Evolutionary conservation across 1,140 invertebrate species (phyloP).

Genomic region (Mizuhopecten yessoensis): DNA sequence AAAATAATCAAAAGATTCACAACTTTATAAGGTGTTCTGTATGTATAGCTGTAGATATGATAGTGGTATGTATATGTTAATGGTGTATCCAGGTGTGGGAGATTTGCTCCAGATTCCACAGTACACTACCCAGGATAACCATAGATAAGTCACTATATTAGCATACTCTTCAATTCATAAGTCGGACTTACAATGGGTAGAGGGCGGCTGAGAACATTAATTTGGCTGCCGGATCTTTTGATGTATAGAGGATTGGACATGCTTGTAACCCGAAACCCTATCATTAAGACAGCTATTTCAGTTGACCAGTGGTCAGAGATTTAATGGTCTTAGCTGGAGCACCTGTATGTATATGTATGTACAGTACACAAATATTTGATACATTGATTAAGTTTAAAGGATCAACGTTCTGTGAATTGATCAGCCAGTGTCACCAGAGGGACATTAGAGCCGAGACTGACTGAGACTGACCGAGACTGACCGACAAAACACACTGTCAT

Average conservation of each 20-base stretch:
- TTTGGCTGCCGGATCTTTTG: slow-evolving; percentile 29
- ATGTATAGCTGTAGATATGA: too few species aligned
- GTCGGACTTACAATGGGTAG: neutral
- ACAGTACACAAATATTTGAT: slow-evolving; percentile 28
- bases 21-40: neutral
- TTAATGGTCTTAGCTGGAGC: neutral
- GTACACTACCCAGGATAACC: neutral
- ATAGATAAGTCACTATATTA: neutral
- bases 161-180: slow-evolving; percentile 35
- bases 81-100: neutral
- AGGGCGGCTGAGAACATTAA: slow-evolving; percentile 11
- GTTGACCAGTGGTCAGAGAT: slow-evolving; percentile 13
- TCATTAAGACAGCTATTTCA: slow-evolving; percentile 4
- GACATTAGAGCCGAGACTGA: neutral
- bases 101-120: neutral
- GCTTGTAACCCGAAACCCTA: neutral
- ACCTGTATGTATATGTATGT: neutral
- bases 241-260: neutral
- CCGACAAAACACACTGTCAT: neutral
- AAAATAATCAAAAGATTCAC: neutral
- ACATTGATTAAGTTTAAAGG: slow-evolving; percentile 34
- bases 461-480: too few species aligned
- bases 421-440: neutral
- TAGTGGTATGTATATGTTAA: too few species aligned
- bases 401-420: slow-evolving; percentile 38